Base-by-base conservation (phyloP, 2,888 invertebrate genomes). In the Himalopsyche tibetana region DNA sequence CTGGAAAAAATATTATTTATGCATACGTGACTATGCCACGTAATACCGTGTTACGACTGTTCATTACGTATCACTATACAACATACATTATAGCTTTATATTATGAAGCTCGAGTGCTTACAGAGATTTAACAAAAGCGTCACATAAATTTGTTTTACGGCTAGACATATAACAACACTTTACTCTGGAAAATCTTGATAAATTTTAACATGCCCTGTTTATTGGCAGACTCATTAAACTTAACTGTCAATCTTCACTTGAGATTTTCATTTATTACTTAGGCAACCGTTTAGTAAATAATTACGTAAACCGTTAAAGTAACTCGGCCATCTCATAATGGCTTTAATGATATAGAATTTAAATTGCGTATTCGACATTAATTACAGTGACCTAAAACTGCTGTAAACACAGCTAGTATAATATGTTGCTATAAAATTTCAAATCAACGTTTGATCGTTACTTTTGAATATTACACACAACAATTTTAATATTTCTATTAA, bases 261-360 rank as follows among this genome's bases (percentile, higher is more conserved):
- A 36, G 74, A 74, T 74, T 74, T 74, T 74, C 74, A 74, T 74
- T 74, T 74, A 74, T 74, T 36, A 74, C 74, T 74, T 28, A 74
- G 74, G 38, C 74, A 36, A 51, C 36, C 74, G 12, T 74, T 74
- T 74, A 74, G 74, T 36, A 38, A 38, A 74, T 74, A 74, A 74
- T 74, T 74, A 74, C 74, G 12, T 5, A 74, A 74, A 36, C 11
- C 15, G 15, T 38, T 36, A 38, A 74, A 74, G 28, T 74, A 74
- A 15, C 38, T 74, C 28, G 74, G 5, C 74, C 38, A 15, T 74
- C 38, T 19, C 12, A 36, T 36, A 74, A 74, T 4, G 12, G 15
- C 28, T 19, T 74, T 38, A 5, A 36, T 74, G 12, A 38, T 38
- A 28, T 63, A 63, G 63, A 28, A 11, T 63, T 63, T 28, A 63